Evolutionary conservation across 2,888 invertebrate genomes (phyloP).

Genomic region (Drosophila merina): DNA sequence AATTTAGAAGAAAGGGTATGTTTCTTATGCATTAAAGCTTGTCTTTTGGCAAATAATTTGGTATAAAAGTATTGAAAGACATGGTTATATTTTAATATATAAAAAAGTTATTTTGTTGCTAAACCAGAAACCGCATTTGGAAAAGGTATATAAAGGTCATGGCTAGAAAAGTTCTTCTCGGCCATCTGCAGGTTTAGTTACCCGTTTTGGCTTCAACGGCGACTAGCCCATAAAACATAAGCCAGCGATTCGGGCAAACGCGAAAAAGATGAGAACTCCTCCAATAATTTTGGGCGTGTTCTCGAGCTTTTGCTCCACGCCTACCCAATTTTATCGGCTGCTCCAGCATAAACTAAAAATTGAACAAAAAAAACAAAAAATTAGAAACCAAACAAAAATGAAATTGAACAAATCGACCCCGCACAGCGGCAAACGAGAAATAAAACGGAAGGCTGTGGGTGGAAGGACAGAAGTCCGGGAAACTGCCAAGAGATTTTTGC

Average conservation of each 20-base stretch:
- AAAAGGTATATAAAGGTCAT: not conserved
- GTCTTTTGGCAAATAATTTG: not conserved
- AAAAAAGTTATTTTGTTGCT: not conserved
- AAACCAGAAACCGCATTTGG: not conserved
- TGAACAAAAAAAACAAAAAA: constrained; percentile 35
- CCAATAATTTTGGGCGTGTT: constrained; percentile 51
- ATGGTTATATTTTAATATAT: not conserved
- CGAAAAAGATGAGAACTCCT: constrained; percentile 58
- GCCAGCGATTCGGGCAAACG: constrained; percentile 30
- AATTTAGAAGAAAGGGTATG: constrained; percentile 11
- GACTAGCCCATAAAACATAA: constrained; percentile 49
- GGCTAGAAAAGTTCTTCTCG: not conserved
- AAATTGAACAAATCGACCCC: constrained; percentile 29
- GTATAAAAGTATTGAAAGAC: not conserved
- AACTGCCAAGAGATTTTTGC: constrained; percentile 44
- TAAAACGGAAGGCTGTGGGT: constrained; percentile 17
- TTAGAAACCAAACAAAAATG: constrained; percentile 37
- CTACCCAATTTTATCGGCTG: constrained; percentile 60
- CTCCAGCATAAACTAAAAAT: constrained; percentile 43
- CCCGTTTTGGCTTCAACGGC: constrained; percentile 29
- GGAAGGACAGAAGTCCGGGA: constrained; percentile 7
- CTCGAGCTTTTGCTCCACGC: constrained; percentile 40
- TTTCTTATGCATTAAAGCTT: not conserved
- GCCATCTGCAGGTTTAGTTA: constrained; percentile 33
- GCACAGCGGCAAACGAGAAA: constrained; percentile 43